Percentiles rank a stretch among this genome's conserved stretches.
Conservation (phyloP, 2,888 invertebrate species). For the Agriotes lineatus region DNA sequence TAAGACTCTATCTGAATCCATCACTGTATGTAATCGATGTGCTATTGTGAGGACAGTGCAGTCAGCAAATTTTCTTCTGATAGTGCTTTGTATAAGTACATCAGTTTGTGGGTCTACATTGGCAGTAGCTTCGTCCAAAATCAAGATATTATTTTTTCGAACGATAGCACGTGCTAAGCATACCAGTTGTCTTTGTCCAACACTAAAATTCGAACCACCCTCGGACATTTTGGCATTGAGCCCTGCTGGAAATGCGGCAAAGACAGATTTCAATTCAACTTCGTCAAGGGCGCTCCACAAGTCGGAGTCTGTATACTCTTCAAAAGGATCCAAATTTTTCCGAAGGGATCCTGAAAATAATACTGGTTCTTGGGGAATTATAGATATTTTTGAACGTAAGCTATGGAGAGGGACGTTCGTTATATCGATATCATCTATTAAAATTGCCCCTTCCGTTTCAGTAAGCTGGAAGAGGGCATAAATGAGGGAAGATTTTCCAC, state of each 20-base stretch:
- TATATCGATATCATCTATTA: slow-evolving; percentile 69
- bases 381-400: slow-evolving; percentile 64
- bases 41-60: neutral
- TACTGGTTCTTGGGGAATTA: too few species aligned
- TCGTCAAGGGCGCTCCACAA: slow-evolving; percentile 73
- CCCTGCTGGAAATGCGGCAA: neutral
- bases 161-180: too few species aligned
- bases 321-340: too few species aligned
- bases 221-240: neutral
- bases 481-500: too few species aligned
- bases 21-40: too few species aligned
- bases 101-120: too few species aligned
- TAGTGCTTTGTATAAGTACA: neutral
- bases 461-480: too few species aligned
- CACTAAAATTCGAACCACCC: neutral
- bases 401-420: slow-evolving; percentile 64
- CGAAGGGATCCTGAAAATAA: too few species aligned
- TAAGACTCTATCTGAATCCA: slow-evolving; percentile 69
- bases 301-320: slow-evolving; percentile 80
- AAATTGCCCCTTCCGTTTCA: slow-evolving; percentile 66
- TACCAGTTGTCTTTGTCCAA: neutral
- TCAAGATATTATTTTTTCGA: too few species aligned
- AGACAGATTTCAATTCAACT: neutral
- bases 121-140: too few species aligned
- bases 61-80: neutral